Evolutionary conservation across 2,113 vertebrate species (phyloP), one percentile per base, ranked within the genome.

Genomic region (Lepisosteus oculatus): DNA sequence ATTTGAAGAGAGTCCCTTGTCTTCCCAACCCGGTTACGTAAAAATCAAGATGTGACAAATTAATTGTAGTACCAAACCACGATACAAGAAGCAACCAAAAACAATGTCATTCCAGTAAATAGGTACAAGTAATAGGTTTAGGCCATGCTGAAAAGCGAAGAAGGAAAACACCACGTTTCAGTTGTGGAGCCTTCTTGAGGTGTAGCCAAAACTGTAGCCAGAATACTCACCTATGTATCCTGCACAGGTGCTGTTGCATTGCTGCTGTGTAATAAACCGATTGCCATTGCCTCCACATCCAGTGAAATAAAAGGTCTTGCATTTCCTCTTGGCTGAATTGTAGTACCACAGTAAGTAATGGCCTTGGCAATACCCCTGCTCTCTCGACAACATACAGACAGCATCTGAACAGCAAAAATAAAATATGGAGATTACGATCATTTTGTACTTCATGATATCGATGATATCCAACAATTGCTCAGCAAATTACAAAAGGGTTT

Each of bases 271-370:
- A 14, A 66, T 2, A 80, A 90, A 90, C 65, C 88, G 72, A 76
- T 87, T 93, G 81, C 84, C 82, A 56, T 92, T 93, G 77, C 90
- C 90, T 0, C 78, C 13, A 76, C 71, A 63, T 14, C 77, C 81
- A 55, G 77, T 74, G 81, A 83, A 89, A 54, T 75, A 45, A 76
- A 93, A 92, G 17, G 57, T 84, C 67, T 78, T 78, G 55, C 72
- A 83, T 72, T 81, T 91, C 68, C 75, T 55, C 68, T 77, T 65
- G 8, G 74, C 8, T 4, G 86, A 55, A 75, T 90, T 74, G 1
- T 87, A 92, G 73, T 82, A 88, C 59, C 65, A 88, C 3, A 81
- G 74, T 65, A 85, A 0, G 3, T 3, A 56, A 0, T 2, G 7
- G 2, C 71, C 78, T 3, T 9, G 44, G 42, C 77, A 87, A 9